phyloP scores from a whole-genome alignment of 2,113 vertebrate genomes.

The Coptodon bakossiorum region DNA sequence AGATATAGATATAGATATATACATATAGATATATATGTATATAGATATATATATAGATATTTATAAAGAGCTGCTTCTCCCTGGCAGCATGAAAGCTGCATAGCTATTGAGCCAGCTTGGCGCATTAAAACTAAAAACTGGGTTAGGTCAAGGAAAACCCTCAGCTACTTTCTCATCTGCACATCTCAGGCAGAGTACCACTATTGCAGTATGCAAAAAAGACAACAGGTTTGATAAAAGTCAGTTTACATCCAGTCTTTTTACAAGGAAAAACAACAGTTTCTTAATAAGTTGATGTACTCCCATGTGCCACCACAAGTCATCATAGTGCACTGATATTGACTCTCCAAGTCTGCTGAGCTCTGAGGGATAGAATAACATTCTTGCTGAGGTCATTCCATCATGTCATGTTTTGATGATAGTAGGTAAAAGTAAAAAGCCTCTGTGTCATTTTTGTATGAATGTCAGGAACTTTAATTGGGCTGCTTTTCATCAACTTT shows the following conservation, averaged over 20 bases:
- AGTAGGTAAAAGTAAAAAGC: not conserved
- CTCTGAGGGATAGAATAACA: not conserved
- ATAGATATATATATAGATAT: accelerated
- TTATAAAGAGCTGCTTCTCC: accelerated
- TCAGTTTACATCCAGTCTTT: not conserved
- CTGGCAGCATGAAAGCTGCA: not conserved
- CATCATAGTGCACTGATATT: not conserved
- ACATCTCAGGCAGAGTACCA: not conserved
- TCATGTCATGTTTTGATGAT: not conserved
- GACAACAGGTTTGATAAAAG: accelerated
- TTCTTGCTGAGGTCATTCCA: not conserved
- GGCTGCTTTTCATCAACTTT: not conserved
- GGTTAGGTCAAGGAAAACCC: not conserved
- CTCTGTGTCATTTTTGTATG: accelerated
- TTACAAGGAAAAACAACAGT: not conserved
- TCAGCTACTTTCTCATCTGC: not conserved
- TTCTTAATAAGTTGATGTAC: not conserved
- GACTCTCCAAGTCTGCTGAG: not conserved
- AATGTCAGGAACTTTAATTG: not conserved
- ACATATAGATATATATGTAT: too few species aligned
- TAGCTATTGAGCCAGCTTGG: not conserved
- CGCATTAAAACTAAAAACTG: not conserved
- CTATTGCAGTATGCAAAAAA: accelerated
- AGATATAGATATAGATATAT: too few species aligned
- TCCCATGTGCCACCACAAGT: not conserved